phyloP scores from a whole-genome alignment of 2,888 invertebrate genomes.

The Monochamus alternatus region DNA sequence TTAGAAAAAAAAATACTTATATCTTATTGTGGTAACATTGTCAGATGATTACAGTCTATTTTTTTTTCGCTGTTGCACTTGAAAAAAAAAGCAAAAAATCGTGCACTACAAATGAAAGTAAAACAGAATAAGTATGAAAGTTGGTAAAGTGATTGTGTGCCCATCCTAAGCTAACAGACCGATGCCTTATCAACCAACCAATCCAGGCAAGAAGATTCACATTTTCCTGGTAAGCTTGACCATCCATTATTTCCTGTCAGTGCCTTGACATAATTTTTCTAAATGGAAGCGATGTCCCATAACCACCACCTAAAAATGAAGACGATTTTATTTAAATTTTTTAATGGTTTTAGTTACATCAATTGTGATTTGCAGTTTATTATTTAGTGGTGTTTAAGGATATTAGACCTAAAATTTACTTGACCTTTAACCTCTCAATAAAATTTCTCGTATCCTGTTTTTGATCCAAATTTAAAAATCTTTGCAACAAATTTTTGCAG shows the following conservation, averaged over 20 bases:
- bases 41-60: slow-evolving; percentile 22
- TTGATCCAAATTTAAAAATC: slow-evolving; percentile 32
- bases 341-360: not conserved
- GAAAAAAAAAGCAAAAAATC: not conserved
- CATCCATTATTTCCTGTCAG: slow-evolving; percentile 65
- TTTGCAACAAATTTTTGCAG: slow-evolving; percentile 22
- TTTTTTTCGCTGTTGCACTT: slow-evolving; percentile 1
- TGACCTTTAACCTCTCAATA: slow-evolving; percentile 29
- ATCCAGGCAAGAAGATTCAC: slow-evolving; percentile 66
- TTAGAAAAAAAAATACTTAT: too few relatives aligned
- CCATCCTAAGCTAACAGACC: slow-evolving; percentile 68
- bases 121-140: slow-evolving; percentile 55
- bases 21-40: not conserved
- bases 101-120: slow-evolving; percentile 20
- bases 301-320: not conserved
- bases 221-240: slow-evolving; percentile 69
- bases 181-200: slow-evolving; percentile 66
- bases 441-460: slow-evolving; percentile 26
- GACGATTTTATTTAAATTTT: not conserved
- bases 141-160: slow-evolving; percentile 65
- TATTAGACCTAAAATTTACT: slow-evolving; percentile 22
- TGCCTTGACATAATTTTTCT: slow-evolving; percentile 52
- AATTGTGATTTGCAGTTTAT: not conserved
- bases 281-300: not conserved
- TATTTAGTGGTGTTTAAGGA: slow-evolving; percentile 26